Conservation (phyloP, 2,888 invertebrate genomes). For the Anorthoa munda region DNA sequence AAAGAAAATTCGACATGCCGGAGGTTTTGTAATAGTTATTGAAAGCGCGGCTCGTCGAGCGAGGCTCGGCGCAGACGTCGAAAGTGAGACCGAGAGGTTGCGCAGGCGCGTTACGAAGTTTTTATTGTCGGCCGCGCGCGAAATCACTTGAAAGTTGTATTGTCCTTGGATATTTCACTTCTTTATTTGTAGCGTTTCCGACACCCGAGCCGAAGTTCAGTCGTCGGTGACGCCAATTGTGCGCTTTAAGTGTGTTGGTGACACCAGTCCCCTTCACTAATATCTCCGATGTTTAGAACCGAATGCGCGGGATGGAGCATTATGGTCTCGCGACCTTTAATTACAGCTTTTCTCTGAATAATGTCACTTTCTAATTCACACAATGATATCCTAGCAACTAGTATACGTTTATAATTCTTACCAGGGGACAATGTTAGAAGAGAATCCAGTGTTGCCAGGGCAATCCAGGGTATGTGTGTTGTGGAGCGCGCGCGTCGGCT, state of each 20-base stretch:
- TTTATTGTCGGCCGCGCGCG: conserved; percentile 90
- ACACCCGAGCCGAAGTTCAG: conserved; percentile 86
- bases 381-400: conserved; percentile 45
- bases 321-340: conserved; percentile 58
- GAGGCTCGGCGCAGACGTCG: conserved; percentile 85
- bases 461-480: conserved; percentile 83
- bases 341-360: conserved; percentile 45
- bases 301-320: conserved; percentile 64
- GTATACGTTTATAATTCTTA: conserved; percentile 71
- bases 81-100: conserved; percentile 90
- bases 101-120: conserved; percentile 90
- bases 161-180: conserved; percentile 91
- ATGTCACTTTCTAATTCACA: conserved; percentile 60
- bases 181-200: conserved; percentile 89
- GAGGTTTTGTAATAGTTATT: conserved; percentile 87
- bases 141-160: conserved; percentile 91
- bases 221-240: conserved; percentile 82
- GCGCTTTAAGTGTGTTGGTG: conserved; percentile 78
- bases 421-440: conserved; percentile 76
- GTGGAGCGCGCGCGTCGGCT: conserved; percentile 83
- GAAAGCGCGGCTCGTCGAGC: conserved; percentile 85
- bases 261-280: conserved; percentile 84
- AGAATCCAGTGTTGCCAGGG: conserved; percentile 78
- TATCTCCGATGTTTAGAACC: conserved; percentile 73
- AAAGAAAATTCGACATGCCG: conserved; percentile 88